Percentiles rank a stretch among this genome's conserved stretches.
These are phyloP conservation scores for Tragelaphus scriptus DNA, from an alignment of 2,113 vertebrate genomes.

Conservation along the genomic window DNA sequence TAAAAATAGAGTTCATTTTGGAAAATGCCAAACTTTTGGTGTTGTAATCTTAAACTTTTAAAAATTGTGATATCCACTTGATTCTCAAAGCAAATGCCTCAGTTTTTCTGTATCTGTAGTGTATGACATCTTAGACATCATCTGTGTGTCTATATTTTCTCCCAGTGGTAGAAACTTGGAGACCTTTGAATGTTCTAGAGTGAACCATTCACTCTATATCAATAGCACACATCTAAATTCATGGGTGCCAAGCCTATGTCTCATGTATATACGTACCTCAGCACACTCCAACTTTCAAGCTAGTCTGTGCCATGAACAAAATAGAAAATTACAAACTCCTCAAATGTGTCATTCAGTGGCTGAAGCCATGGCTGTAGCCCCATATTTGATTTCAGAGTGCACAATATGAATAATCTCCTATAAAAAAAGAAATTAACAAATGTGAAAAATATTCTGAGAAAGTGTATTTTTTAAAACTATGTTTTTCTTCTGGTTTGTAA, in stretches of 20 bases:
- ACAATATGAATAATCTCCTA: background rate
- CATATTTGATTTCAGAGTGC: background rate
- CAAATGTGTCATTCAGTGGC: background rate
- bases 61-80: background rate
- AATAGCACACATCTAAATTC: background rate
- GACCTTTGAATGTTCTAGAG: background rate
- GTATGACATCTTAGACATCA: background rate
- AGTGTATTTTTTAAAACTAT: background rate
- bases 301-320: background rate
- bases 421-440: background rate
- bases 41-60: background rate
- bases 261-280: background rate
- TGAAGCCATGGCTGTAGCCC: background rate
- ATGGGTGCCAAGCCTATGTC: background rate
- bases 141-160: background rate
- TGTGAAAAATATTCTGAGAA: background rate
- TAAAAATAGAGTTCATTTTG: background rate
- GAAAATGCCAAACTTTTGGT: background rate
- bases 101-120: background rate
- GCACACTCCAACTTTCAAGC: background rate
- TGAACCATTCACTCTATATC: background rate
- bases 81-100: background rate
- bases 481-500: conserved; percentile 42
- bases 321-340: background rate
- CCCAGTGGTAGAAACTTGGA: background rate